phyloP scores from a whole-genome alignment of 2,113 vertebrate species.

The Furnarius figulus region DNA sequence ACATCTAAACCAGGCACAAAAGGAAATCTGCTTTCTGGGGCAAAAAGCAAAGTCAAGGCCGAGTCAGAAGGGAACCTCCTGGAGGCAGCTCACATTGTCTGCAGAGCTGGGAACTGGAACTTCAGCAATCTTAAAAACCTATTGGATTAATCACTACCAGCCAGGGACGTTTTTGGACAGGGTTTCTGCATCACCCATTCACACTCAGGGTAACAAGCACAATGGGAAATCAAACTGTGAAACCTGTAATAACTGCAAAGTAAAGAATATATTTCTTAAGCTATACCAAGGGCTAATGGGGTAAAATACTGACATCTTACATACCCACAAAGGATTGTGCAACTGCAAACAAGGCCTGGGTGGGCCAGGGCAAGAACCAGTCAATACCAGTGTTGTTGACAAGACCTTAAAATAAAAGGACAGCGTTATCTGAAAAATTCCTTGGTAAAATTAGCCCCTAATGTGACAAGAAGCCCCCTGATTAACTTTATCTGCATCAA shows the following conservation, averaged over 20 bases:
- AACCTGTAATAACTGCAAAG: neutral
- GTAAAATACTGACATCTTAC: slow-evolving; percentile 24
- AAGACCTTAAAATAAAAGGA: slow-evolving; percentile 79
- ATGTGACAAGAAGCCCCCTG: neutral
- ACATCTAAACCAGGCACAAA: neutral
- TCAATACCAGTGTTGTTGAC: slow-evolving; percentile 97
- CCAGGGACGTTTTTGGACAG: neutral
- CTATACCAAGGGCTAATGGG: neutral
- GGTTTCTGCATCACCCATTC: neutral
- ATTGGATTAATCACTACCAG: neutral
- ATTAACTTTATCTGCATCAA: neutral
- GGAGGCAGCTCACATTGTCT: neutral
- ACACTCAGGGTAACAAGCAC: neutral
- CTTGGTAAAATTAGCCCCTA: neutral
- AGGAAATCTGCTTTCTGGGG: neutral
- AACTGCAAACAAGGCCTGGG: slow-evolving; percentile 89
- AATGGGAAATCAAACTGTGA: neutral
- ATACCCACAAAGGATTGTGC: slow-evolving; percentile 90
- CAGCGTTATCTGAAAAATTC: neutral
- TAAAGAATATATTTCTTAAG: neutral
- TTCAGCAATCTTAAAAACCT: neutral
- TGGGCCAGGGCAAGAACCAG: slow-evolving; percentile 95
- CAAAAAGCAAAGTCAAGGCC: neutral
- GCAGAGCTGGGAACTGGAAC: neutral
- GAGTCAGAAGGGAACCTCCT: neutral